Evolutionary conservation across 2,888 invertebrate genomes (phyloP).

Genomic region (Adelphocoris suturalis): DNA sequence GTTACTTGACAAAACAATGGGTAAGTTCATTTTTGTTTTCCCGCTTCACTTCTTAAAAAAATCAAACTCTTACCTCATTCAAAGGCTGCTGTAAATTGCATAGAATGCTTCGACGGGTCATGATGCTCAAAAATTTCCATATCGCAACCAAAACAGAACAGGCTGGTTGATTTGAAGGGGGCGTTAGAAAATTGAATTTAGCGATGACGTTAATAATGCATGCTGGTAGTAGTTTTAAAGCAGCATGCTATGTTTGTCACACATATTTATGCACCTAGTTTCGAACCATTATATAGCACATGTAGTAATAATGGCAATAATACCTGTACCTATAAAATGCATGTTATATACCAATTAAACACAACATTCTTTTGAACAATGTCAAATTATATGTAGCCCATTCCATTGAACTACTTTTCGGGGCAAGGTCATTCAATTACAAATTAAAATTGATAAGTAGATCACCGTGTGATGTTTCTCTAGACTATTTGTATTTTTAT

Average conservation of each 20-base stretch:
- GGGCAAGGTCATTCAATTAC: no score
- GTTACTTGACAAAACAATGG: slow-evolving; percentile 75
- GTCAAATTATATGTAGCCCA: no score
- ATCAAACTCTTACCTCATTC: neutral
- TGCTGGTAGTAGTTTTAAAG: neutral
- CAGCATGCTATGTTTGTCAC: neutral
- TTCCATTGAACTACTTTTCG: no score
- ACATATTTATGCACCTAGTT: no score
- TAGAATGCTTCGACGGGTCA: slow-evolving; percentile 27
- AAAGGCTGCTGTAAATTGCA: slow-evolving; percentile 15
- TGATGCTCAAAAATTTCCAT: slow-evolving; percentile 30
- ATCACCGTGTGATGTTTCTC: no score
- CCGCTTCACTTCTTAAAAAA: slow-evolving; percentile 39
- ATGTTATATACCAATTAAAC: no score
- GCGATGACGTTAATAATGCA: neutral
- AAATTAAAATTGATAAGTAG: no score
- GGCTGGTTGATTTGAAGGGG: slow-evolving; percentile 33
- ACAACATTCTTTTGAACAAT: no score
- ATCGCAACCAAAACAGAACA: slow-evolving; percentile 59
- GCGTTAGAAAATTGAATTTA: neutral
- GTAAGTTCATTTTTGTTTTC: slow-evolving; percentile 73
- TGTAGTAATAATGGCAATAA: no score
- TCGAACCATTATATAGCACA: no score
- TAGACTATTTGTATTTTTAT: no score
- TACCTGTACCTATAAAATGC: no score